These are phyloP conservation scores for Notarius lentiginosus DNA, from an alignment of 2,113 vertebrate genomes.

Conservation along the genomic window DNA sequence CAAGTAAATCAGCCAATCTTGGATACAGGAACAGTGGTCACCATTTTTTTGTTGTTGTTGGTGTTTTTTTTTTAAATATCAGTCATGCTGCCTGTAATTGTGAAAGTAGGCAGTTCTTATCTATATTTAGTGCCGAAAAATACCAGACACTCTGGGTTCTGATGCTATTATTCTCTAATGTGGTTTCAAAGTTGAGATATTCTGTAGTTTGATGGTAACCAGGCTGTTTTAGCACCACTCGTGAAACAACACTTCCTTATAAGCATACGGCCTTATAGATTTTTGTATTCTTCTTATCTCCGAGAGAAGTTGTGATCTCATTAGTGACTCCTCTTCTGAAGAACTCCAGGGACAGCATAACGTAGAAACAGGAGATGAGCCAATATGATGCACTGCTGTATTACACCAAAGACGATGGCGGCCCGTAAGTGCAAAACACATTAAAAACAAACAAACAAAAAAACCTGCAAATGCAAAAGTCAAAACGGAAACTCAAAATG, in stretches of 20 bases:
- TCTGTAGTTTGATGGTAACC: slow-evolving; percentile 32
- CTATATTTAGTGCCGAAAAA: slow-evolving; percentile 1
- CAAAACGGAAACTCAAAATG: neutral
- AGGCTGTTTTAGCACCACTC: slow-evolving; percentile 39
- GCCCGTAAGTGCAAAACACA: neutral
- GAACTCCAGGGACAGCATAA: neutral
- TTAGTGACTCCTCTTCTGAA: slow-evolving; percentile 27
- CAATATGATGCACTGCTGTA: neutral
- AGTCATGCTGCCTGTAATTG: neutral
- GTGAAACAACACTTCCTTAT: slow-evolving; percentile 43
- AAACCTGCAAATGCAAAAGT: neutral
- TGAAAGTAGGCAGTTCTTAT: neutral
- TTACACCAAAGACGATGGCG: neutral
- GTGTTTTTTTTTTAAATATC: neutral
- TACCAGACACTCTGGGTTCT: slow-evolving; percentile 9
- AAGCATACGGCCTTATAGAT: slow-evolving; percentile 47
- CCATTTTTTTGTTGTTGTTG: too few species aligned
- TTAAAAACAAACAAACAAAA: neutral
- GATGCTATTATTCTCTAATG: slow-evolving; percentile 33
- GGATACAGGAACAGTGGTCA: neutral
- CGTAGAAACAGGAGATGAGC: neutral
- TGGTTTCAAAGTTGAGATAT: slow-evolving; percentile 38
- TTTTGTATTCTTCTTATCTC: slow-evolving; percentile 20
- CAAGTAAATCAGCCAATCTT: neutral
- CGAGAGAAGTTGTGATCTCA: slow-evolving; percentile 12